A percentile compares a stretch with the other conserved stretches of the same genome.
Conservation (phyloP, 2,113 vertebrate genomes). For the Bambusicola thoracicus region DNA sequence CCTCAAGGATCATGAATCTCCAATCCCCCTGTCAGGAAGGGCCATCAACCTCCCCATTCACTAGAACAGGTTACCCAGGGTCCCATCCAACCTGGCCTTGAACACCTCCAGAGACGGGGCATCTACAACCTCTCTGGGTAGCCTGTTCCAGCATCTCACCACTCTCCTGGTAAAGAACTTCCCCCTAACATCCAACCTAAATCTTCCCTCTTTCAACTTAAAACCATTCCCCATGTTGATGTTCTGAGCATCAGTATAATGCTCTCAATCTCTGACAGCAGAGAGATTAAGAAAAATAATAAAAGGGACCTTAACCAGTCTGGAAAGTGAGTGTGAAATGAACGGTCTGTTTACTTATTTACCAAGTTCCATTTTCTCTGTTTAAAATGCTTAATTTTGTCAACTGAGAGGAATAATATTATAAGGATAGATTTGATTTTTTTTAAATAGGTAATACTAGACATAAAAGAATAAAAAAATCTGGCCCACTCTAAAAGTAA, state of each 20-base stretch:
- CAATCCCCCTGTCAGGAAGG: no score
- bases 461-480: not conserved
- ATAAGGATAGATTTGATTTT: not conserved
- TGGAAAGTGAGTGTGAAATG: not conserved
- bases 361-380: not conserved
- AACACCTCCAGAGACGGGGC: no score
- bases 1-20: no score
- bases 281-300: not conserved
- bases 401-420: not conserved
- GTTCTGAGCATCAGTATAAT: not conserved
- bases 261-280: not conserved
- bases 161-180: no score
- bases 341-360: slow-evolving; percentile 6
- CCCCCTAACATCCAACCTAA: no score
- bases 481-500: not conserved
- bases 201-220: no score
- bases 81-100: no score
- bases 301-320: not conserved
- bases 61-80: no score
- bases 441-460: not conserved
- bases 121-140: no score
- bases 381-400: not conserved
- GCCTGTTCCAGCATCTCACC: no score
- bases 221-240: no score
- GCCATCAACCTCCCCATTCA: no score